Evolutionary conservation across 1,140 invertebrate genomes (phyloP), one percentile per base, ranked within the genome.

Genomic region (Apis mellifera): DNA sequence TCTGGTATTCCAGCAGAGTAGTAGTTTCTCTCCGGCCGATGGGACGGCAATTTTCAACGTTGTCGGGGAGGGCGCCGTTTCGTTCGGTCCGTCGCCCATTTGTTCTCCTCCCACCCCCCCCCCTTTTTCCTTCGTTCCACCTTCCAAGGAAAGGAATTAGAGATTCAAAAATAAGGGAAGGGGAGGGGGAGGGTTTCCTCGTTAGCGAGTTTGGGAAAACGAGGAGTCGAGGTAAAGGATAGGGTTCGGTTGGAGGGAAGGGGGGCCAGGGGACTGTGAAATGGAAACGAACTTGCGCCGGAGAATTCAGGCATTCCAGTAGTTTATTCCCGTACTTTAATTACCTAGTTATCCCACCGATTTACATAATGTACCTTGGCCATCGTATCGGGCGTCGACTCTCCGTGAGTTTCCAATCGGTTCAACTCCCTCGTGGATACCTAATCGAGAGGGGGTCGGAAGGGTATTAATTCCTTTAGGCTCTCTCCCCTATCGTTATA

Each of bases 291-390:
- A 89, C 79, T 89, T 84, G 75, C 82, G 85, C 75, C 69, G 79
- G 78, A 84, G 78, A 84, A 89, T 89, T 89, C 84, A 70, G 83
- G 65, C 87, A 74, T 86, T 82, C 66, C 32, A 42, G 78, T 89
- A 89, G 87, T 89, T 89, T 89, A 89, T 89, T 86, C 84, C 42
- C 87, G 87, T 89, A 89, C 87, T 89, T 89, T 89, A 89, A 89
- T 89, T 89, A 88, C 86, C 86, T 88, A 89, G 87, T 89, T 89
- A 88, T 86, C 87, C 78, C 74, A 19, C 68, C 84, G 78, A 89
- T 89, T 89, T 89, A 88, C 87, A 89, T 89, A 89, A 89, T 89
- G 87, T 86, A 89, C 84, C 62, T 84, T 52, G 84, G 72, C 68
- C 71, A 84, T 79, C 80, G 74, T 68, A 62, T 59, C 55, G 65